Evolutionary conservation across 2,113 vertebrate genomes (phyloP).

Genomic region (Alaudala cheleensis): DNA sequence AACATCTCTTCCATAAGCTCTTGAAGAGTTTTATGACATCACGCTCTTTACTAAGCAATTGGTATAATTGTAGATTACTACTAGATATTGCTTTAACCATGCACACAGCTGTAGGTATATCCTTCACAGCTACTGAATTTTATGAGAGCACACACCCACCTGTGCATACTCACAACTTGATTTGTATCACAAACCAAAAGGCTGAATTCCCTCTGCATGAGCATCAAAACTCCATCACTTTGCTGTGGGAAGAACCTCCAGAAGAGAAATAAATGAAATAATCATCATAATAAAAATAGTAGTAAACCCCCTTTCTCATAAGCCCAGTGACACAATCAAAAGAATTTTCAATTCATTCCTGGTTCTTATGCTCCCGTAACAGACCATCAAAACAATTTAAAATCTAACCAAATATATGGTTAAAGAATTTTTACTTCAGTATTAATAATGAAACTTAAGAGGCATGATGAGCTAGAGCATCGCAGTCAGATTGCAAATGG

Average conservation of each 20-base stretch:
- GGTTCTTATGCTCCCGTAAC: neutral
- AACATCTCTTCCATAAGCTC: neutral
- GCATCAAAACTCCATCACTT: neutral
- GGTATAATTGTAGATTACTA: neutral
- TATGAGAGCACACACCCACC: neutral
- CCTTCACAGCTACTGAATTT: neutral
- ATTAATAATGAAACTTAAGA: neutral
- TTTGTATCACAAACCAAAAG: neutral
- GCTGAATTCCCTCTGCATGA: neutral
- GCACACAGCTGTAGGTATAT: neutral
- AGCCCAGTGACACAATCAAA: neutral
- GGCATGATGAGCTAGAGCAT: neutral
- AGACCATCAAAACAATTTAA: neutral
- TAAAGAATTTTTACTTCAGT: neutral
- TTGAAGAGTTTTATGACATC: neutral
- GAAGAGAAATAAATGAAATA: neutral
- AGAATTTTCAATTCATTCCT: neutral
- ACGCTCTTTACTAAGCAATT: neutral
- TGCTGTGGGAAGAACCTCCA: neutral
- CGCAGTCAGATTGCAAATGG: neutral
- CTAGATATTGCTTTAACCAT: constrained; percentile 10
- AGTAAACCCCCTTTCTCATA: neutral
- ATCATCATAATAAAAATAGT: neutral
- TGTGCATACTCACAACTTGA: neutral
- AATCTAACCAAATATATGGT: neutral